Evolutionary conservation across 2,888 invertebrate species (phyloP), one percentile per base, ranked within the genome.

Genomic region (Caenorhabditis plicata): DNA sequence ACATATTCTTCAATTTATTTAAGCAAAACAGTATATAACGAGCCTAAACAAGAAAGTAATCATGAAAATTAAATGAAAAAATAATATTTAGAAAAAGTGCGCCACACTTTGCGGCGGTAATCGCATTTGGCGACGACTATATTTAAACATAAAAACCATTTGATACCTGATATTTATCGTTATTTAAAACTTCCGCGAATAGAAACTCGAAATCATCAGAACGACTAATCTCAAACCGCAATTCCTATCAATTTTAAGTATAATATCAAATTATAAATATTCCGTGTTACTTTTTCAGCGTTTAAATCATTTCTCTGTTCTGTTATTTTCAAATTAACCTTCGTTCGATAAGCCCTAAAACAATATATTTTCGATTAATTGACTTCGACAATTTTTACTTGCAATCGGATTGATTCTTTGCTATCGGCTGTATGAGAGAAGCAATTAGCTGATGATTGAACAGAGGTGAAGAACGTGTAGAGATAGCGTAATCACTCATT

Each of bases 181-280:
- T 53, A 27, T 60, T 60, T 2, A 60, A 7, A 0, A 26, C 29
- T 22, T 54, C 60, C 8, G 60, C 49, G 31, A 39, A 60, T 1
- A 60, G 41, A 35, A 60, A 60, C n/a, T 60, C 60, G 19, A 39
- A 60, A 26, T 60, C 60, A 35, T 60, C 54, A 8, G 36, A 8
- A 3, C 49, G 44, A 19, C 50, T 50, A 4, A 60, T 39, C 20
- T 60, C 60, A 25, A 60, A 54, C 39, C 46, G 48, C 27, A 60
- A 27, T 39, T 60, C 60, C 49, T 48, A 20, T 15, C 7, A 25
- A 19, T 20, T 26, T 4, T 17, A 11, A 4, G 19, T 4, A 32
- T 43, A 27, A 27, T 9, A 9, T 9, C 29, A 27, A 7, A 27
- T 13, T 7, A 27, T 9, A 27, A 7, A 27, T 7, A 13, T n/a